phyloP scores from a whole-genome alignment of 2,113 vertebrate species.

The Excalfactoria chinensis region DNA sequence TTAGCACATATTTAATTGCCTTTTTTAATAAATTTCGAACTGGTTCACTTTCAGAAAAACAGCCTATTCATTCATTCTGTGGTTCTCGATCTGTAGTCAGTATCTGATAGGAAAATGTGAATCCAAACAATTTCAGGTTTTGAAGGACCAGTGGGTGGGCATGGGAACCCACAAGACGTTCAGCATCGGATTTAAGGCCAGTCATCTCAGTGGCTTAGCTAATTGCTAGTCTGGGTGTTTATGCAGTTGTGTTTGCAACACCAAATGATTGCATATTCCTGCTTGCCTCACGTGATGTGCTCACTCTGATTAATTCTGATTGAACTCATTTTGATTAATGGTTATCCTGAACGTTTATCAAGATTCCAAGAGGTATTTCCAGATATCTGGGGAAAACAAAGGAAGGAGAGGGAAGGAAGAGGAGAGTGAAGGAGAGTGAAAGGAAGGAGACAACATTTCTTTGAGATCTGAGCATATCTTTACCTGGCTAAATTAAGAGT shows the following conservation, averaged over 20 bases:
- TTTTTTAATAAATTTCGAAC: neutral
- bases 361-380: neutral
- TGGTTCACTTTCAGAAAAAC: neutral
- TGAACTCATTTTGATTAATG: neutral
- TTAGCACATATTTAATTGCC: neutral
- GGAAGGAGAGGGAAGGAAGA: neutral
- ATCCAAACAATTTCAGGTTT: neutral
- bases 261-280: accelerated
- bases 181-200: neutral
- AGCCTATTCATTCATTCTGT: neutral
- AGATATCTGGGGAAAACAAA: neutral
- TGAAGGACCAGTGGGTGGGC: neutral
- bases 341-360: neutral
- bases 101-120: neutral
- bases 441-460: neutral
- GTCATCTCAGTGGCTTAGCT: neutral
- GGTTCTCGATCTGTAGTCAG: neutral
- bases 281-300: neutral
- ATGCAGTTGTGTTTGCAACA: neutral
- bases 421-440: neutral
- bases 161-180: neutral
- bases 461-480: neutral
- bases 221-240: neutral
- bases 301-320: neutral
- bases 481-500: neutral